Conservation (phyloP, 2,797 vertebrate species). For the Paramormyrops hopkinsi region DNA sequence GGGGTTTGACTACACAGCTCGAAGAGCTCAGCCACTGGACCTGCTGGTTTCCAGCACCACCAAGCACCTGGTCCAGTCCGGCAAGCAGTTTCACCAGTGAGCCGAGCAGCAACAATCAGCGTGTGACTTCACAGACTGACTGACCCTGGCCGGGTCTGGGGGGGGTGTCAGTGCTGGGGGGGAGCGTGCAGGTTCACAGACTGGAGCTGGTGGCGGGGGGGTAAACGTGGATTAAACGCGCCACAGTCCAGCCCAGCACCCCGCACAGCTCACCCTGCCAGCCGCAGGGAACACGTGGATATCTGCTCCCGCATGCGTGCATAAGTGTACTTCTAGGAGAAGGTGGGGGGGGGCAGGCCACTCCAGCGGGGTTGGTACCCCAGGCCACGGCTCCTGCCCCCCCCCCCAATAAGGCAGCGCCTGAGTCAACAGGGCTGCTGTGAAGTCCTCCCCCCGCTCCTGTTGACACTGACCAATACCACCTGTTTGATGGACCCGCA, state of each 20-base stretch:
- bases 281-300: background rate
- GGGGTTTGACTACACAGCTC: background rate
- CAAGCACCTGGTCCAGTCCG: background rate
- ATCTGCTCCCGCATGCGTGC: background rate
- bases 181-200: background rate
- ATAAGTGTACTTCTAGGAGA: conserved; percentile 16
- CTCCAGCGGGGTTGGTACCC: conserved; percentile 25
- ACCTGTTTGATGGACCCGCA: background rate
- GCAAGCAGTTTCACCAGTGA: background rate
- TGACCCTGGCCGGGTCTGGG: background rate
- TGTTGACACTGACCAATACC: background rate
- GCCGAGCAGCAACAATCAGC: background rate
- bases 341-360: conserved; percentile 20
- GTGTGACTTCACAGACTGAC: background rate
- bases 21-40: background rate
- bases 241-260: background rate
- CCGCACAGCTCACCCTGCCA: background rate
- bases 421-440: conserved; percentile 44
- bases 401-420: conserved; percentile 41
- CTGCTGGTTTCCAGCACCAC: background rate
- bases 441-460: conserved; percentile 12
- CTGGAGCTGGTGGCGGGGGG: background rate
- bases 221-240: background rate
- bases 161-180: background rate
- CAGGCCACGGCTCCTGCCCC: background rate